Conservation (phyloP, 1,140 invertebrate species). For the Drosophila pachea region DNA sequence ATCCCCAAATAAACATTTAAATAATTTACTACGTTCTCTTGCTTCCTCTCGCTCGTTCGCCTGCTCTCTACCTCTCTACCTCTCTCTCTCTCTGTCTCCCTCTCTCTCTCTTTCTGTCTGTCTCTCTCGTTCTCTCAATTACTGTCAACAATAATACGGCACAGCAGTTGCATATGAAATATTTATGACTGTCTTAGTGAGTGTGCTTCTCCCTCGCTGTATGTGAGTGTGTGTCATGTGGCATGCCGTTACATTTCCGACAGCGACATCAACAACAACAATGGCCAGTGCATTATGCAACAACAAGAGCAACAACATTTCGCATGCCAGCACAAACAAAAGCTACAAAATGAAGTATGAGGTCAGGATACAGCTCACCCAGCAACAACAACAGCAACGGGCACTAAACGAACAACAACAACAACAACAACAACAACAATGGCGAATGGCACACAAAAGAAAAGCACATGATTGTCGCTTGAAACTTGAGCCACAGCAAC, state of each 20-base stretch:
- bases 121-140: slow-evolving; percentile 46
- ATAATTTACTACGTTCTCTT: slow-evolving; percentile 56
- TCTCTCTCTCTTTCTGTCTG: not conserved
- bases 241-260: slow-evolving; percentile 65
- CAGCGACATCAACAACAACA: slow-evolving; percentile 46
- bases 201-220: not conserved
- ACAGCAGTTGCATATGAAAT: slow-evolving; percentile 50
- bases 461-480: slow-evolving; percentile 75
- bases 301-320: slow-evolving; percentile 26
- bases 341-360: slow-evolving; percentile 76
- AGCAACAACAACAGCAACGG: too few species aligned
- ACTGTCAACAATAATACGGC: slow-evolving; percentile 61
- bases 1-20: slow-evolving; percentile 62
- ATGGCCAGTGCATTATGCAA: slow-evolving; percentile 64
- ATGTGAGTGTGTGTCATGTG: slow-evolving; percentile 32
- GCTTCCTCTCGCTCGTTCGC: not conserved
- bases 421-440: slow-evolving; percentile 29
- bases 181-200: slow-evolving; percentile 45
- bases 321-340: slow-evolving; percentile 67
- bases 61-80: too few species aligned
- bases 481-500: slow-evolving; percentile 75
- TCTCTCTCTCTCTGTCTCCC: too few species aligned
- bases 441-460: slow-evolving; percentile 52
- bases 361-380: slow-evolving; percentile 61
- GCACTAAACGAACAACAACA: slow-evolving; percentile 31